Evolutionary conservation across 1,140 invertebrate species (phyloP).

Genomic region (Andricus grossulariae): DNA sequence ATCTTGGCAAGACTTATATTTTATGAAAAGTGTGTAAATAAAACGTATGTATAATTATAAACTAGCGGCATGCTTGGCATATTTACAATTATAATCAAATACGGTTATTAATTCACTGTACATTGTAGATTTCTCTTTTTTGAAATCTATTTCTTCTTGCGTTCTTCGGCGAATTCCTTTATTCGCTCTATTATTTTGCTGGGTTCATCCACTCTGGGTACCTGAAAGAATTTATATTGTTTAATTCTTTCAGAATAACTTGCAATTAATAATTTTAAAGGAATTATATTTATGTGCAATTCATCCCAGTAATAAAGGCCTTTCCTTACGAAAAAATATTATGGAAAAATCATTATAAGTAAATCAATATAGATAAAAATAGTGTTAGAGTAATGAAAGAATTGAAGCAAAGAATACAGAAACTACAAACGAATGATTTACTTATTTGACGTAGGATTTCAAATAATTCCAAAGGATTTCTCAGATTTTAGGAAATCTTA

Average conservation of each 20-base stretch:
- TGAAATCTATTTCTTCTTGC: conserved; percentile 77
- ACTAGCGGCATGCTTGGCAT: conserved; percentile 45
- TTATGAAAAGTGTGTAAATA: conserved; percentile 36
- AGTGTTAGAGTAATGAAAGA: too few species aligned
- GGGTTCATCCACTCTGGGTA: conserved; percentile 89
- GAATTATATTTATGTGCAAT: too few species aligned
- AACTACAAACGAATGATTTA: too few species aligned
- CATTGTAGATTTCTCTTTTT: background rate
- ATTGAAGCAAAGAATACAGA: too few species aligned
- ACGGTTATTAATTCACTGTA: background rate
- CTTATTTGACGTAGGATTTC: too few species aligned
- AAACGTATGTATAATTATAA: conserved; percentile 42
- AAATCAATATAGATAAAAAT: too few species aligned
- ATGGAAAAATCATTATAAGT: too few species aligned
- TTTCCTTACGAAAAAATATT: too few species aligned
- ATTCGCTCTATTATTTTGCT: conserved; percentile 81
- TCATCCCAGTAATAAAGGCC: too few species aligned
- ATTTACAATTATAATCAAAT: conserved; percentile 45
- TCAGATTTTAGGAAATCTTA: too few species aligned
- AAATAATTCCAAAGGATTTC: too few species aligned
- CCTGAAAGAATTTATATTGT: conserved; percentile 75
- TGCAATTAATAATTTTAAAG: conserved; percentile 39
- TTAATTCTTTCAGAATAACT: conserved; percentile 22
- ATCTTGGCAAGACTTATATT: background rate
- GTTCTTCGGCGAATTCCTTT: conserved; percentile 82